A percentile compares a stretch with the other conserved stretches of the same genome.
These are phyloP conservation scores for Tiliacea aurago DNA, from an alignment of 2,888 invertebrate species.

Conservation along the genomic window DNA sequence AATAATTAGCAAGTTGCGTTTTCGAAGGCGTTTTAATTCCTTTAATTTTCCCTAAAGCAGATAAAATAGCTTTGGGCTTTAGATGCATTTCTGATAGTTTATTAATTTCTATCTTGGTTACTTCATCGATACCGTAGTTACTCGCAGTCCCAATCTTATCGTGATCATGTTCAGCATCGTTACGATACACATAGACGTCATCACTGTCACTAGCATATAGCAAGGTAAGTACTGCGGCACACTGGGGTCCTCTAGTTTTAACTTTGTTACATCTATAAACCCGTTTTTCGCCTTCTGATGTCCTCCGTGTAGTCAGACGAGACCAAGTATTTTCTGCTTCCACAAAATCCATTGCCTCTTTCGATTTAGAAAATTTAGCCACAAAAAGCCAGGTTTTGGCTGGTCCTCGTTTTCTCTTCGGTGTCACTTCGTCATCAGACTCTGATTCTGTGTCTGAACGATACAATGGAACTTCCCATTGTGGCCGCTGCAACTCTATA, in stretches of 20 bases:
- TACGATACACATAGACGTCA: constrained; percentile 7
- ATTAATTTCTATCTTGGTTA: constrained; percentile 23
- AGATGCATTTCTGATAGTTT: constrained; percentile 50
- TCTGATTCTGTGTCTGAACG: not conserved
- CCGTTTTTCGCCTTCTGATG: constrained; percentile 5
- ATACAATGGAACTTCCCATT: not conserved
- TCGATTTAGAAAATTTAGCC: constrained; percentile 1
- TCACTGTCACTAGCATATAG: constrained; percentile 7
- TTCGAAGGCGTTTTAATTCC: not conserved
- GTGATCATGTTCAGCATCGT: constrained; percentile 17
- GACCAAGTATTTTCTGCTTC: constrained; percentile 19
- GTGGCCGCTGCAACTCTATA: constrained; percentile 3
- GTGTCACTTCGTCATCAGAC: not conserved
- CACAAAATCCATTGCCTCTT: not conserved
- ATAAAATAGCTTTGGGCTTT: constrained; percentile 6
- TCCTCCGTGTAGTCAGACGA: not conserved
- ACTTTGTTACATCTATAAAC: constrained; percentile 17
- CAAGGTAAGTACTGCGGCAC: constrained; percentile 12
- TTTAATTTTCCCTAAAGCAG: constrained; percentile 3
- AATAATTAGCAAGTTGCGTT: constrained; percentile 13
- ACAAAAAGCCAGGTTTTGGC: constrained; percentile 4
- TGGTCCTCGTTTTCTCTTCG: constrained; percentile 9
- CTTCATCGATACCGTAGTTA: constrained; percentile 48
- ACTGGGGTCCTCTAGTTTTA: constrained; percentile 18
- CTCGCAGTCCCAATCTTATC: constrained; percentile 20